These are phyloP conservation scores for Pterocles gutturalis DNA, from an alignment of 2,113 vertebrate species.

Conservation along the genomic window DNA sequence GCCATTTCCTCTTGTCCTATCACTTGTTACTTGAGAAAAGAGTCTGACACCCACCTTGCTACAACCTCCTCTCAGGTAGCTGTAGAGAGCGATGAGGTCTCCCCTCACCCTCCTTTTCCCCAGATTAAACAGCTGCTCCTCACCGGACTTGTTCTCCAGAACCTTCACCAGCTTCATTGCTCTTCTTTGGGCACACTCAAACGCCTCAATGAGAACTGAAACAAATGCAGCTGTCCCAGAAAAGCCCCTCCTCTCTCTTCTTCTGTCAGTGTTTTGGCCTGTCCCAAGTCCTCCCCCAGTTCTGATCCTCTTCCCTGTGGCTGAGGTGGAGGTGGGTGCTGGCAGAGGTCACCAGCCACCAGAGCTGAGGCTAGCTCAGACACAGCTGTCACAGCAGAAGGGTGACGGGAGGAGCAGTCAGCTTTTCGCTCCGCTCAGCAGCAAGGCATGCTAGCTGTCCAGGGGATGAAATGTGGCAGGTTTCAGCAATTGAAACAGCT, in stretches of 20 bases:
- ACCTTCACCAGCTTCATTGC: no score
- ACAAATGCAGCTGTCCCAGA: neutral
- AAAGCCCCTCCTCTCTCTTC: neutral
- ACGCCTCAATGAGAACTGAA: neutral
- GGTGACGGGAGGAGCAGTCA: neutral
- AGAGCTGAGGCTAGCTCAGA: neutral
- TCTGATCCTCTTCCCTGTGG: fast-evolving
- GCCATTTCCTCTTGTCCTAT: no score
- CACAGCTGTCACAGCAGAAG: neutral
- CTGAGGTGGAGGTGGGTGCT: neutral
- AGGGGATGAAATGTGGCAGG: neutral
- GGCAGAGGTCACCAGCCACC: neutral
- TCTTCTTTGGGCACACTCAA: no score
- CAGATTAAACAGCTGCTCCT: no score
- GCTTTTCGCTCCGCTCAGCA: fast-evolving
- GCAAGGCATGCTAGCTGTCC: neutral
- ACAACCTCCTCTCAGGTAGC: no score
- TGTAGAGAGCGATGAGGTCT: no score
- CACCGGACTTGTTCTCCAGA: no score
- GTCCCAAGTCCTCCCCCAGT: neutral
- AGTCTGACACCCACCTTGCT: no score
- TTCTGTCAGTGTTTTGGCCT: neutral
- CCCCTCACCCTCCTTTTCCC: no score
- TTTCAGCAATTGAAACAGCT: neutral
- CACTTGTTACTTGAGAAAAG: no score